Conservation (phyloP, 2,888 invertebrate species). For the Habrosyne pyritoides region DNA sequence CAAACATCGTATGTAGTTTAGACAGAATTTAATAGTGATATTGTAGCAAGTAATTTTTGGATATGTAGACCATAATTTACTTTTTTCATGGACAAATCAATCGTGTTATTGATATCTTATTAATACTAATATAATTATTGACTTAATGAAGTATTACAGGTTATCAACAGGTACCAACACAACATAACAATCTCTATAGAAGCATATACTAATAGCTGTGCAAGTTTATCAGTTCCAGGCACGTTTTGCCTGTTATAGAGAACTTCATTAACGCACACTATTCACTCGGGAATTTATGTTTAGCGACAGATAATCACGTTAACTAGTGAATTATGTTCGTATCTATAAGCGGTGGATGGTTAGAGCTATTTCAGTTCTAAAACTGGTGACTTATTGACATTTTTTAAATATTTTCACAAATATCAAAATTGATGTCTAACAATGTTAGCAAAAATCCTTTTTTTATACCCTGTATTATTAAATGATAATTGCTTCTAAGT, state of each 20-base stretch:
- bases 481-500: too few relatives aligned
- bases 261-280: slow-evolving; percentile 57
- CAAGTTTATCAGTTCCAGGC: slow-evolving; percentile 24
- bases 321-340: slow-evolving; percentile 50
- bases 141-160: slow-evolving; percentile 10
- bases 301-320: slow-evolving; percentile 58
- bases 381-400: neutral
- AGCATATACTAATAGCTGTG: slow-evolving; percentile 15
- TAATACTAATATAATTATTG: too few relatives aligned
- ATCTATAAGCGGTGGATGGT: neutral
- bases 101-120: too few relatives aligned
- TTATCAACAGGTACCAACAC: slow-evolving; percentile 12
- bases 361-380: neutral
- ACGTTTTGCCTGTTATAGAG: slow-evolving; percentile 32
- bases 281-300: slow-evolving; percentile 59
- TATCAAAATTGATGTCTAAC: too few relatives aligned
- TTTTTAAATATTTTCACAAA: too few relatives aligned
- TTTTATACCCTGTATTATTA: too few relatives aligned
- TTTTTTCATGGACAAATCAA: too few relatives aligned
- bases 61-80: too few relatives aligned
- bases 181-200: slow-evolving; percentile 16
- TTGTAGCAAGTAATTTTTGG: too few relatives aligned
- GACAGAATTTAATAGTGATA: too few relatives aligned
- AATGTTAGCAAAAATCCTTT: too few relatives aligned
- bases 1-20: too few relatives aligned